These are phyloP conservation scores for Dolichallabes microphthalmus DNA, from an alignment of 2,113 vertebrate genomes.

Conservation along the genomic window DNA sequence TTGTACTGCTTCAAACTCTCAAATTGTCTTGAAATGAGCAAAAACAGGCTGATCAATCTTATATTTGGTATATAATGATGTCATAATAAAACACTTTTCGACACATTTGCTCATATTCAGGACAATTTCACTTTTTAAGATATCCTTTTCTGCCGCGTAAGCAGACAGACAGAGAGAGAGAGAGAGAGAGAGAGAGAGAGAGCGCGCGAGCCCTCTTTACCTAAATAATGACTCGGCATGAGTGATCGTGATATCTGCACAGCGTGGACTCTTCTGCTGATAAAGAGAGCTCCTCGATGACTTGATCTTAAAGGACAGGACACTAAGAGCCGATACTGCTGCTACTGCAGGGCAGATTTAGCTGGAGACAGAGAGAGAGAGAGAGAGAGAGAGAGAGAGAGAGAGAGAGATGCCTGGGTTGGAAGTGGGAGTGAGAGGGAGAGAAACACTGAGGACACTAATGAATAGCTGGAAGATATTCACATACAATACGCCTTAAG, in stretches of 20 bases:
- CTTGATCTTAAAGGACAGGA: constrained; percentile 9
- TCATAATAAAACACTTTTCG: background rate
- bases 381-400: background rate
- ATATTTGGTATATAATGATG: background rate
- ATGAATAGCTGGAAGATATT: background rate
- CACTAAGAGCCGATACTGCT: constrained; percentile 12
- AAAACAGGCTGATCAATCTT: background rate
- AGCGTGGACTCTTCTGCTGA: constrained; percentile 35
- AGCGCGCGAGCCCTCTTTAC: too few relatives aligned
- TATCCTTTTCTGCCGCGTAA: background rate
- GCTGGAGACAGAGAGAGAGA: constrained; percentile 1
- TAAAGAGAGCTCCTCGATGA: constrained; percentile 14
- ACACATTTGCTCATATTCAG: background rate
- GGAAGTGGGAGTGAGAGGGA: background rate
- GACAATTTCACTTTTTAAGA: background rate
- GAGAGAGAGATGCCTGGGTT: background rate
- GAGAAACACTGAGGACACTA: background rate
- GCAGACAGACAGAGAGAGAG: background rate
- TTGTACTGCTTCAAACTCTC: too few relatives aligned
- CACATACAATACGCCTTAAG: background rate
- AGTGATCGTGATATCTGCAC: constrained; percentile 25
- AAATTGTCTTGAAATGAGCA: background rate
- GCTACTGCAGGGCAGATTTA: constrained; percentile 37
- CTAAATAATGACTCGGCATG: background rate
- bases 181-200: too few relatives aligned